phyloP scores from a whole-genome alignment of 2,888 invertebrate genomes.

The Polietes domitor region DNA sequence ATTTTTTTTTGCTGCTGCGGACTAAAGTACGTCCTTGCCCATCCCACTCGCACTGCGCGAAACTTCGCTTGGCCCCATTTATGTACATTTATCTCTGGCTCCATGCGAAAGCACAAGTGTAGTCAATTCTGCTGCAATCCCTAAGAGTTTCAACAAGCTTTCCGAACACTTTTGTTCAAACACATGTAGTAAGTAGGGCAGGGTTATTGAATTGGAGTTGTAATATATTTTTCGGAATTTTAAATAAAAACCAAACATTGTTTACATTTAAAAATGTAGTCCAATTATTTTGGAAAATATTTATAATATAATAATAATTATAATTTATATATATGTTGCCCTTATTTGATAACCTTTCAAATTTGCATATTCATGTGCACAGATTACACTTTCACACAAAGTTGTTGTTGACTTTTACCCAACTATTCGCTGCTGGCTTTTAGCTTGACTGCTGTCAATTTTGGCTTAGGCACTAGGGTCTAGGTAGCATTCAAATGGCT shows the following conservation, averaged over 20 bases:
- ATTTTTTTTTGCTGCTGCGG: neutral
- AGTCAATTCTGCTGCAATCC: slow-evolving; percentile 26
- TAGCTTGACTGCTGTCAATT: neutral
- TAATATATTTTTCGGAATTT: no score
- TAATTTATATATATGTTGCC: neutral
- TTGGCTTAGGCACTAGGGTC: neutral
- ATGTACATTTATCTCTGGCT: slow-evolving; percentile 10
- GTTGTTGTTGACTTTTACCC: slow-evolving; percentile 4
- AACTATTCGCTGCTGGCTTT: neutral
- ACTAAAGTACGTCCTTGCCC: slow-evolving; percentile 6
- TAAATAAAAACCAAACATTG: no score
- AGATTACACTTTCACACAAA: neutral
- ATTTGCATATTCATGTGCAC: neutral
- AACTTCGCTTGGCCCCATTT: slow-evolving; percentile 4
- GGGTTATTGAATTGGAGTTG: neutral
- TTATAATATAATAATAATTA: no score
- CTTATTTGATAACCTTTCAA: neutral
- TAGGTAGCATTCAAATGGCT: neutral
- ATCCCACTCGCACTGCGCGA: neutral
- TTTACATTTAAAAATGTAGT: no score
- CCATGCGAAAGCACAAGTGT: slow-evolving; percentile 14
- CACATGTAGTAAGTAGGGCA: neutral
- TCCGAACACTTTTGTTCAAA: slow-evolving; percentile 1
- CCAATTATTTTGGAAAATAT: no score
- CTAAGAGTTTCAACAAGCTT: slow-evolving; percentile 29